Evolutionary conservation across 1,140 invertebrate genomes (phyloP).

Genomic region (Schlechtendalia chinensis): DNA sequence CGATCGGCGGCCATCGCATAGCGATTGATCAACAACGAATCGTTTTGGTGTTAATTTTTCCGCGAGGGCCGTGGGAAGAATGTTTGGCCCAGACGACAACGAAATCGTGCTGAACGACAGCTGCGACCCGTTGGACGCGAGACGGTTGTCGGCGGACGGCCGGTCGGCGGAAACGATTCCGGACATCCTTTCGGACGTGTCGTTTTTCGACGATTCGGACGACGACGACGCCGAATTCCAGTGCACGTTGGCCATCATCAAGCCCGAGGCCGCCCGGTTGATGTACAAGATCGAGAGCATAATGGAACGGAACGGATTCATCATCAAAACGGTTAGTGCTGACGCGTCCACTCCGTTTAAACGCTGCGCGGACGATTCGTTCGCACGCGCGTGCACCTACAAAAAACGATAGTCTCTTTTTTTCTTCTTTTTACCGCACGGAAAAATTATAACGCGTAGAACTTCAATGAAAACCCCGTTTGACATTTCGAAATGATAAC

Average conservation of each 20-base stretch:
- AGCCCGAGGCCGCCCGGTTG: not conserved
- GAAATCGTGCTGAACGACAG: not conserved
- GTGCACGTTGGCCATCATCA: slow-evolving; percentile 12
- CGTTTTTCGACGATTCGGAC: not conserved
- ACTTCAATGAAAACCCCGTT: too few relatives aligned
- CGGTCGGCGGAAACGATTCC: not conserved
- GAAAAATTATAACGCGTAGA: too few relatives aligned
- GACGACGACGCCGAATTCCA: not conserved
- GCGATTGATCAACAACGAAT: not conserved
- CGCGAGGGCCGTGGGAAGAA: too few relatives aligned
- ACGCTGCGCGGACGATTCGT: too few relatives aligned
- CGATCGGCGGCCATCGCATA: too few relatives aligned
- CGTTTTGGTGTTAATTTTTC: too few relatives aligned
- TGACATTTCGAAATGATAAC: too few relatives aligned
- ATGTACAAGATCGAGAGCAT: slow-evolving; percentile 18
- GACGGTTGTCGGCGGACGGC: not conserved
- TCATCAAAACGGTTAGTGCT: not conserved
- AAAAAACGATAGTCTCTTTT: too few relatives aligned
- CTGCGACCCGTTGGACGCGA: not conserved
- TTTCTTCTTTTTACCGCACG: too few relatives aligned
- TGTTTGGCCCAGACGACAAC: not conserved
- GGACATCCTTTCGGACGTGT: not conserved
- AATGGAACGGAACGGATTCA: slow-evolving; percentile 18
- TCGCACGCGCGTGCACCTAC: too few relatives aligned
- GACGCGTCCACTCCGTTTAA: too few relatives aligned